Evolutionary conservation across 1,140 invertebrate genomes (phyloP).

Genomic region (Neodiprion fabricii): DNA sequence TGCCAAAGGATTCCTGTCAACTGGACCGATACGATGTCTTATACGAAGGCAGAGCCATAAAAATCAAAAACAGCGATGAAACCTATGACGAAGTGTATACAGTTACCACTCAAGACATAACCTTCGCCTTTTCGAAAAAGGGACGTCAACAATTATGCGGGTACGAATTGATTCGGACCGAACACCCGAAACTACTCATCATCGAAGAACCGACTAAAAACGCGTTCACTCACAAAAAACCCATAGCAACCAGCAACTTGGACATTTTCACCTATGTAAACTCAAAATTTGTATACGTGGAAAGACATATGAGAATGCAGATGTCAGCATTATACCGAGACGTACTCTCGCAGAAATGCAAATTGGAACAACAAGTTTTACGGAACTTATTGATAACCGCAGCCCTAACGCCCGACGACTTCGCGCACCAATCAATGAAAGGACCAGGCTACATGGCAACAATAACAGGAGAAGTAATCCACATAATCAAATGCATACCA

Average conservation of each 20-base stretch:
- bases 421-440: conserved; percentile 20
- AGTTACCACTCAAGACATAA: conserved; percentile 13
- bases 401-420: conserved; percentile 19
- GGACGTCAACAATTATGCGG: conserved; percentile 18
- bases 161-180: conserved; percentile 21
- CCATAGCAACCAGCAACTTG: neutral
- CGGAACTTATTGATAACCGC: conserved; percentile 15
- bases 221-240: neutral
- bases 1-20: conserved; percentile 20
- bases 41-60: conserved; percentile 13
- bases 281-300: conserved; percentile 25
- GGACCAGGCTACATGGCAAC: conserved; percentile 24
- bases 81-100: conserved; percentile 11
- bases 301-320: conserved; percentile 20
- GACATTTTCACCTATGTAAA: conserved; percentile 26
- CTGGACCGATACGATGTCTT: conserved; percentile 22
- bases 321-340: conserved; percentile 21
- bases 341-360: conserved; percentile 19
- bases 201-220: neutral
- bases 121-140: conserved; percentile 19
- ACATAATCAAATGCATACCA: conserved; percentile 26
- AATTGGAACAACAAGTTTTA: conserved; percentile 16
- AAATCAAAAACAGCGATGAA: neutral
- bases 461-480: conserved; percentile 20
- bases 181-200: conserved; percentile 37